Conservation (phyloP, 2,888 invertebrate genomes). For the Catocala nupta region DNA sequence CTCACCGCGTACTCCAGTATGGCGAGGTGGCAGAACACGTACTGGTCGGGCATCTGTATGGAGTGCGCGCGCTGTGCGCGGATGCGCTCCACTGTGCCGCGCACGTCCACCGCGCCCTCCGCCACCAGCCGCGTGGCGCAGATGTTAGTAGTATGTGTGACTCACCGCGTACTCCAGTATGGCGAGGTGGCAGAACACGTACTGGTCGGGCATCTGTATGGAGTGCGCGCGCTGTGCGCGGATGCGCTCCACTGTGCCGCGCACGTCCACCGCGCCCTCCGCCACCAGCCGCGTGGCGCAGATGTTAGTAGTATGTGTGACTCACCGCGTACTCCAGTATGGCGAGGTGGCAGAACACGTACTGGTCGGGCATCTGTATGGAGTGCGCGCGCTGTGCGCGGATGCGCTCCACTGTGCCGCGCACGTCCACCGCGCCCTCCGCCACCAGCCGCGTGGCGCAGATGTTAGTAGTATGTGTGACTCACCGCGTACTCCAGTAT, state of each 20-base stretch:
- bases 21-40: constrained; percentile 98
- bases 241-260: constrained; percentile 96
- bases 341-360: constrained; percentile 98
- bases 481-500: constrained; percentile 89
- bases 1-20: constrained; percentile 89
- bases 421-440: constrained; percentile 94
- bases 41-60: constrained; percentile 99
- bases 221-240: constrained; percentile 98
- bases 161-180: constrained; percentile 89
- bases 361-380: constrained; percentile 99
- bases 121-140: constrained; percentile 91
- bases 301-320: constrained; percentile 1
- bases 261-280: constrained; percentile 94
- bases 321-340: constrained; percentile 89
- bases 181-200: constrained; percentile 98
- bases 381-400: constrained; percentile 98
- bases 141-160: constrained; percentile 1
- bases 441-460: constrained; percentile 91
- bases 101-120: constrained; percentile 94
- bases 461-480: constrained; percentile 1
- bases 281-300: constrained; percentile 91
- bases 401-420: constrained; percentile 96
- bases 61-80: constrained; percentile 98
- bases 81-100: constrained; percentile 96
- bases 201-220: constrained; percentile 99